Conservation (phyloP, 2,888 invertebrate genomes). For the Portevinia maculata region DNA sequence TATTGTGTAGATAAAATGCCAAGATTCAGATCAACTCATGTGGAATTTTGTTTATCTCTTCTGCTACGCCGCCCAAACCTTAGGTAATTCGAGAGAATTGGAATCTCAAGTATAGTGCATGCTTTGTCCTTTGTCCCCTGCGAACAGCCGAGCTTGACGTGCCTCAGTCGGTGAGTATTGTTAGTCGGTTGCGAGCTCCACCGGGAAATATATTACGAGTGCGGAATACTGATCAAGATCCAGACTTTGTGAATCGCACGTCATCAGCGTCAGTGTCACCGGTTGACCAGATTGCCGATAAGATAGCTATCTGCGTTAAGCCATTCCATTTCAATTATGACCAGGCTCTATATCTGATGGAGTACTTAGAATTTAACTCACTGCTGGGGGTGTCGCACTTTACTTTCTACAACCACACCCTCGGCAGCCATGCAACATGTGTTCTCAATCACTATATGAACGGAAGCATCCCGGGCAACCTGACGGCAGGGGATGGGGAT, state of each 20-base stretch:
- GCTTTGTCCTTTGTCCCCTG: conserved; percentile 92
- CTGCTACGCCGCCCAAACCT: not conserved
- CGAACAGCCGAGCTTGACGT: conserved; percentile 84
- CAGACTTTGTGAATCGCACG: conserved; percentile 78
- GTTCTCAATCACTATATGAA: conserved; percentile 86
- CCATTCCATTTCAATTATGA: conserved; percentile 95
- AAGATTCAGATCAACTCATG: conserved; percentile 28
- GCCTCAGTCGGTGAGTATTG: conserved; percentile 89
- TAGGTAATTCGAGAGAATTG: conserved; percentile 95
- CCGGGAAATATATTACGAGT: conserved; percentile 87
- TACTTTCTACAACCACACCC: conserved; percentile 95
- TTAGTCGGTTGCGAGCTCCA: conserved; percentile 85
- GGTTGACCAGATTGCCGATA: conserved; percentile 82
- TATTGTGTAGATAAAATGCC: too few species aligned
- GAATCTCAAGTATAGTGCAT: conserved; percentile 96
- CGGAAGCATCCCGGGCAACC: conserved; percentile 80
- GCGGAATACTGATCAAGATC: conserved; percentile 85
- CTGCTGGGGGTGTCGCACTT: conserved; percentile 93
- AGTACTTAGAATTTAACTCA: conserved; percentile 94
- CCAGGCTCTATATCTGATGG: conserved; percentile 91
- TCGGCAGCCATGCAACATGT: conserved; percentile 91
- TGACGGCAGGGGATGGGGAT: conserved; percentile 79
- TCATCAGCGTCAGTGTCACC: conserved; percentile 73
- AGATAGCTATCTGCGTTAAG: conserved; percentile 93
- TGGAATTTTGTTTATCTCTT: not conserved